Conservation (phyloP, 2,113 vertebrate species). For the Bos taurus region DNA sequence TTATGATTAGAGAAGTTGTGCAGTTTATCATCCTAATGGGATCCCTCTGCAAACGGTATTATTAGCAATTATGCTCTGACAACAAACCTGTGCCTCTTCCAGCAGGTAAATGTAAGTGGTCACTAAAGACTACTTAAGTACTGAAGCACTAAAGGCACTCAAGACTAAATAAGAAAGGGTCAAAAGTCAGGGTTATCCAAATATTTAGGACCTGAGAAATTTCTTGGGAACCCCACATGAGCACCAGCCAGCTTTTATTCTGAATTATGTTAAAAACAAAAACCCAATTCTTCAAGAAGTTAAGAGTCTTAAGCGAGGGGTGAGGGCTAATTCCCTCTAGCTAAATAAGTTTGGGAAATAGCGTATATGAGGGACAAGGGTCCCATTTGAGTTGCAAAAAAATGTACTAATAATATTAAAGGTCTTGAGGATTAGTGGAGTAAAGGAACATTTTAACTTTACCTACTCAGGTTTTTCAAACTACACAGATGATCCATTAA, state of each 20-base stretch:
- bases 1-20: not conserved
- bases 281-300: not conserved
- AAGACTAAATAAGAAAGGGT: not conserved
- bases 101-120: not conserved
- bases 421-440: not conserved
- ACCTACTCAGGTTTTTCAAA: not conserved
- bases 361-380: not conserved
- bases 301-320: not conserved
- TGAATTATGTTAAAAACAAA: not conserved
- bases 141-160: not conserved
- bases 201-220: not conserved
- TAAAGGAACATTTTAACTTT: not conserved
- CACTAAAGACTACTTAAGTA: not conserved
- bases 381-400: not conserved
- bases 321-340: not conserved
- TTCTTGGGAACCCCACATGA: not conserved
- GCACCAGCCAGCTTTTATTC: not conserved
- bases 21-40: not conserved
- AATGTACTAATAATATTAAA: not conserved
- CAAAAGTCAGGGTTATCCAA: not conserved
- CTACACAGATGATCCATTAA: not conserved
- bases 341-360: not conserved
- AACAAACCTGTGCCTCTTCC: not conserved
- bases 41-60: not conserved
- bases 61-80: not conserved